Conservation (phyloP, 1,140 invertebrate genomes). For the Anthonomus grandis region DNA sequence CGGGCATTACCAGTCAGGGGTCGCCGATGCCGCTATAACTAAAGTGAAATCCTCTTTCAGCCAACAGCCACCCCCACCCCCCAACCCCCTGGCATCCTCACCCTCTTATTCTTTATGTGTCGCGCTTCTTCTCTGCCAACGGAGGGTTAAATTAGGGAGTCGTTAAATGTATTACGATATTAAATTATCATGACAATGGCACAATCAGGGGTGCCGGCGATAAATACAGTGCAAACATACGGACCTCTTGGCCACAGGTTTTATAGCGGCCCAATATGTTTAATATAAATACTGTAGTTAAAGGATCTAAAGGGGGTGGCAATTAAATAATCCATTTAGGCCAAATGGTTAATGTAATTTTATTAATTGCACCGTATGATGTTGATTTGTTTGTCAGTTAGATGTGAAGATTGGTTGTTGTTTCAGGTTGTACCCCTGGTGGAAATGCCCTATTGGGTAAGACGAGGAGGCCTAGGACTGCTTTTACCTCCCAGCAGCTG, state of each 20-base stretch:
- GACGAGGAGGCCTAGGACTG: conserved; percentile 91
- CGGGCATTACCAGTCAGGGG: no score
- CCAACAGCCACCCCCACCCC: no score
- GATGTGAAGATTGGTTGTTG: conserved; percentile 23
- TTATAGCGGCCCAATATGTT: conserved; percentile 48
- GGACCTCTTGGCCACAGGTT: conserved; percentile 49
- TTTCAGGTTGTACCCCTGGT: conserved; percentile 46
- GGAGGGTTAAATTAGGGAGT: conserved; percentile 48
- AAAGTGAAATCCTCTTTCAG: conserved; percentile 26
- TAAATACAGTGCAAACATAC: conserved; percentile 50
- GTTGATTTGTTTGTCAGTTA: no score
- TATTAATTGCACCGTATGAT: no score
- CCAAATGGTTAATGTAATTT: no score
- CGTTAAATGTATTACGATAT: conserved; percentile 51
- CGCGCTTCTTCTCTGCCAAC: conserved; percentile 23
- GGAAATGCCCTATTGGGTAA: conserved; percentile 84
- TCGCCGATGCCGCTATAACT: conserved; percentile 18
- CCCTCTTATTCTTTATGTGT: conserved; percentile 26
- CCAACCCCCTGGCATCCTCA: no score
- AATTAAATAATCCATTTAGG: no score
- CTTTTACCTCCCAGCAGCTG: conserved; percentile 97
- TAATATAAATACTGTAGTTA: no score
- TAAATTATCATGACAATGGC: conserved; percentile 51
- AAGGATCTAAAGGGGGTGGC: no score
- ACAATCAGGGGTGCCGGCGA: conserved; percentile 46